Evolutionary conservation across 2,113 vertebrate genomes (phyloP).

Genomic region (Polyodon spathula): DNA sequence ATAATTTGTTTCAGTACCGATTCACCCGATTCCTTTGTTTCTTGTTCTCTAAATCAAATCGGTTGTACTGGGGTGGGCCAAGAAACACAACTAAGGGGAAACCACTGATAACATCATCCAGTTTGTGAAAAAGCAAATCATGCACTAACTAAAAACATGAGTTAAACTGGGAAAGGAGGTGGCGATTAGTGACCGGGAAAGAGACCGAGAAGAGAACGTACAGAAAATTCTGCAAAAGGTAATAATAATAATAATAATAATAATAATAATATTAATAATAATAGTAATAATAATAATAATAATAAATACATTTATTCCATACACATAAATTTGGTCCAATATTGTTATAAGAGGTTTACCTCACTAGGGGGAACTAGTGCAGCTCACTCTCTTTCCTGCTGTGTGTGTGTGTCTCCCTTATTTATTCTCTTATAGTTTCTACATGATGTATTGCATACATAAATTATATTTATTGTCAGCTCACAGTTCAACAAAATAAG

Average conservation of each 20-base stretch:
- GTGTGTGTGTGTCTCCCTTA: slow-evolving; percentile 2
- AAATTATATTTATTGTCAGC: too few relatives aligned
- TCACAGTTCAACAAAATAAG: too few relatives aligned
- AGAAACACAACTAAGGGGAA: slow-evolving; percentile 23
- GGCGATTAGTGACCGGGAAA: slow-evolving; percentile 4
- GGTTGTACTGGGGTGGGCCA: slow-evolving; percentile 6
- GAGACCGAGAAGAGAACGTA: slow-evolving; percentile 11
- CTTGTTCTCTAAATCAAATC: background rate
- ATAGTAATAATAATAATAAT: too few relatives aligned
- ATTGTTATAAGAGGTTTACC: slow-evolving; percentile 23
- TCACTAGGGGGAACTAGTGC: slow-evolving; percentile 24
- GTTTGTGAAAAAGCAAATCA: slow-evolving; percentile 21
- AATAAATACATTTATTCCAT: background rate
- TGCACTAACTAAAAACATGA: slow-evolving; percentile 17
- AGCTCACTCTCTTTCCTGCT: slow-evolving; percentile 5
- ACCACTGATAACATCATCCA: slow-evolving; percentile 28
- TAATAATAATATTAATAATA: too few relatives aligned
- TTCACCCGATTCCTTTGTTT: background rate
- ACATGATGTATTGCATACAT: too few relatives aligned
- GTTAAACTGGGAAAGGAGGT: slow-evolving; percentile 2
- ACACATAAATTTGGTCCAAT: slow-evolving; percentile 17
- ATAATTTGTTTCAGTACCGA: too few relatives aligned
- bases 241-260: background rate
- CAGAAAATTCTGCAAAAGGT: background rate
- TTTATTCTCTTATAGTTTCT: background rate